A percentile compares a stretch with the other conserved stretches of the same genome.
Conservation (phyloP, 2,888 invertebrate genomes). For the Volucella zonaria region DNA sequence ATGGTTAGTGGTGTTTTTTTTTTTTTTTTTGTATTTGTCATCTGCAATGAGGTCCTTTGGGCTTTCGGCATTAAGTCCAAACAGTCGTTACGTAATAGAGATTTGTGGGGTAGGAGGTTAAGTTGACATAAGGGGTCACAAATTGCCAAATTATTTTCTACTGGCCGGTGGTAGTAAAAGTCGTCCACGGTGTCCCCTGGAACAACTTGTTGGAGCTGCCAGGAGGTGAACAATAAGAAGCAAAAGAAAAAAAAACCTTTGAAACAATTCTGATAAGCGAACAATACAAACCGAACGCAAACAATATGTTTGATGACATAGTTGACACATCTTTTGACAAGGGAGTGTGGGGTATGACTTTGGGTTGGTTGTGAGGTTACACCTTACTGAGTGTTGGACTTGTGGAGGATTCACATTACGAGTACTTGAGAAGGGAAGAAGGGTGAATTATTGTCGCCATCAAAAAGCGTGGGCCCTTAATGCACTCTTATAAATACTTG, state of each 20-base stretch:
- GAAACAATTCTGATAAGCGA: constrained; percentile 63
- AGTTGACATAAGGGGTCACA: constrained; percentile 73
- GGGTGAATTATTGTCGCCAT: constrained; percentile 62
- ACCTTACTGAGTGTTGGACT: constrained; percentile 46
- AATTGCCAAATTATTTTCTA: constrained; percentile 72
- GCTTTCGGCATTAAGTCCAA: constrained; percentile 56
- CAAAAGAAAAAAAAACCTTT: constrained; percentile 5
- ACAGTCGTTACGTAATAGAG: constrained; percentile 71
- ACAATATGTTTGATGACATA: constrained; percentile 71
- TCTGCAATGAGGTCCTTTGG: constrained; percentile 62
- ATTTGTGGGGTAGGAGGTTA: constrained; percentile 64
- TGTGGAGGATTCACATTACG: constrained; percentile 59
- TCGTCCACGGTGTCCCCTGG: constrained; percentile 7
- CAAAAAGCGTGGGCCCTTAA: constrained; percentile 70
- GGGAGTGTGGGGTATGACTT: constrained; percentile 35
- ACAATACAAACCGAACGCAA: constrained; percentile 49
- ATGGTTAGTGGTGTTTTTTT: constrained; percentile 12
- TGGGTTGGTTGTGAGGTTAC: constrained; percentile 64
- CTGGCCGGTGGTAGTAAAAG: background rate
- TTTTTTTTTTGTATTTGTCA: constrained; percentile 44
- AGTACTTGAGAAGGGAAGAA: constrained; percentile 22
- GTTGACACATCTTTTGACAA: constrained; percentile 28
- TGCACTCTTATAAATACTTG: constrained; percentile 43
- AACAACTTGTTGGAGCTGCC: constrained; percentile 63
- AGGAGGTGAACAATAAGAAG: background rate